A percentile compares a stretch with the other conserved stretches of the same genome.
Evolutionary conservation across 2,888 invertebrate genomes (phyloP).

Genomic region (Nemurella pictetii): DNA sequence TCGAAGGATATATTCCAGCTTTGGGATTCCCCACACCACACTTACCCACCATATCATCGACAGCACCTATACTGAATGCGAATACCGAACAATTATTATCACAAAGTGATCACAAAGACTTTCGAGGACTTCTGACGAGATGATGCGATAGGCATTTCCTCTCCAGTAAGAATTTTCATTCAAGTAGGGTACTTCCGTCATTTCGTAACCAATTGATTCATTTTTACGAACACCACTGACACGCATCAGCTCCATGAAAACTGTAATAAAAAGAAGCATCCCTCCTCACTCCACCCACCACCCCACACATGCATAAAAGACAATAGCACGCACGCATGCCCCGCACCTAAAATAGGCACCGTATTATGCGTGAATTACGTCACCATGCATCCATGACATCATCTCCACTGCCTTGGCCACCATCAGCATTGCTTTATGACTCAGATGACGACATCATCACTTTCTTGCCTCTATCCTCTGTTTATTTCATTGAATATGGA

Average conservation of each 20-base stretch:
- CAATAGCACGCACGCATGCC: neutral
- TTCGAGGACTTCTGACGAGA: too few species aligned
- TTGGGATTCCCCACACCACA: too few species aligned
- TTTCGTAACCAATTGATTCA: neutral
- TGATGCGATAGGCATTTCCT: neutral
- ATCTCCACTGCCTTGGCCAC: neutral
- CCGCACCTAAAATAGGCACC: neutral
- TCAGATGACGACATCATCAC: neutral
- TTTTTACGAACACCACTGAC: neutral
- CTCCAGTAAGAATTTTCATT: neutral
- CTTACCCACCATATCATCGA: too few species aligned
- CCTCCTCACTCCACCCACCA: too few species aligned
- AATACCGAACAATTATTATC: too few species aligned
- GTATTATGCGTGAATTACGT: neutral
- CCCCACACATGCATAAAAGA: neutral
- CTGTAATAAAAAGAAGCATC: neutral
- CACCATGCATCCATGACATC: neutral
- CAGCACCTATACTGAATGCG: too few species aligned
- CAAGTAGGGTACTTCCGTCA: neutral
- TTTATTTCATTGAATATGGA: neutral
- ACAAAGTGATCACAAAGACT: too few species aligned
- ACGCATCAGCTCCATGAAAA: neutral
- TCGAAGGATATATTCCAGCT: too few species aligned
- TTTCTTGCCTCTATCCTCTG: neutral
- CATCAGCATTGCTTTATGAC: neutral